Percentiles rank a stretch among this genome's conserved stretches.
phyloP scores from a whole-genome alignment of 2,888 invertebrate species.

The Lepidonotus clava region DNA sequence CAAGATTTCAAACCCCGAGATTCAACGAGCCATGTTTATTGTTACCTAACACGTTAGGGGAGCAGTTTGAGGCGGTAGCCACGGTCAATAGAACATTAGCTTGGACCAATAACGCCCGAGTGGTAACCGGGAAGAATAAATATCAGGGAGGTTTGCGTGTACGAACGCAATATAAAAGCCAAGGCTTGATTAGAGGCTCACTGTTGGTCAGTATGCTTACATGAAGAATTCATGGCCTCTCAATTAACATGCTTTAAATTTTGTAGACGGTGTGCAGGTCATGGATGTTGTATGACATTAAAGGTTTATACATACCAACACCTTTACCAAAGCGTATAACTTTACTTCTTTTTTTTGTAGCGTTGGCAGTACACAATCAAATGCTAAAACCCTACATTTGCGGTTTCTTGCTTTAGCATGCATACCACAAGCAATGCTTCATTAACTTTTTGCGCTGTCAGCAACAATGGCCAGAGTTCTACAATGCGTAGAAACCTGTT shows the following conservation, averaged over 20 bases:
- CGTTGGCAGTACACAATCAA: too few species aligned
- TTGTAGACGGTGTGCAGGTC: too few species aligned
- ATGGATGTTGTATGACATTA: too few species aligned
- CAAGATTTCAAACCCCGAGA: neutral
- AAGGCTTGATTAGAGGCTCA: neutral
- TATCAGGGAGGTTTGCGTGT: conserved; percentile 13
- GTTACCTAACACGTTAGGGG: conserved; percentile 4
- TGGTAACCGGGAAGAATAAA: neutral
- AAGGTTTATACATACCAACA: too few species aligned
- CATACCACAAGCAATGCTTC: too few species aligned
- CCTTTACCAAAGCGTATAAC: too few species aligned
- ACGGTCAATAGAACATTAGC: neutral
- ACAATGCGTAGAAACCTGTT: too few species aligned
- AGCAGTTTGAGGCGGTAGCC: neutral
- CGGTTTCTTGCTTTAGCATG: too few species aligned
- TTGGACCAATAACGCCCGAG: neutral
- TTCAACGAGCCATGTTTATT: neutral
- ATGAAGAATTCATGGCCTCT: conserved; percentile 17
- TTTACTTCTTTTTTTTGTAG: too few species aligned
- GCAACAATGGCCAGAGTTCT: too few species aligned
- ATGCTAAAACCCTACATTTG: too few species aligned
- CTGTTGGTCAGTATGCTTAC: neutral
- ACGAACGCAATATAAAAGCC: conserved; percentile 1
- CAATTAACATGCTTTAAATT: neutral
- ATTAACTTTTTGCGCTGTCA: too few species aligned